phyloP scores from a whole-genome alignment of 2,797 vertebrate species.

The Caiman crocodilus region DNA sequence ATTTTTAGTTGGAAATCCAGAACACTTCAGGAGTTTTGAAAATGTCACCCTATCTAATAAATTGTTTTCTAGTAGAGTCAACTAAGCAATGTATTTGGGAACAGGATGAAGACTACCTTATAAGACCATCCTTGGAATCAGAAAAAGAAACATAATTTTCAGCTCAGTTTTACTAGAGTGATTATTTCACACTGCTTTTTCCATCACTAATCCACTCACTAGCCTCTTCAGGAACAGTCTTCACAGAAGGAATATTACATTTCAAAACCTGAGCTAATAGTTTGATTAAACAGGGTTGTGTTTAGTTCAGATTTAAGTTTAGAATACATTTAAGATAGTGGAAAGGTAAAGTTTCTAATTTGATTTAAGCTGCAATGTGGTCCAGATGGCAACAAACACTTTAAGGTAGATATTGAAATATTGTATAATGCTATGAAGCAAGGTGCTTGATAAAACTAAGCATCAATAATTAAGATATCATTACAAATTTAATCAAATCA shows the following conservation, averaged over 20 bases:
- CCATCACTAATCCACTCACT: not conserved
- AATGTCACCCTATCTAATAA: conserved; percentile 68
- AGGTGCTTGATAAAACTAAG: conserved; percentile 63
- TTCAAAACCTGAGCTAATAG: too few species aligned
- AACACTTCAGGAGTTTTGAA: conserved; percentile 57
- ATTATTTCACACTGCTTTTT: conserved; percentile 23
- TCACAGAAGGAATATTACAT: not conserved
- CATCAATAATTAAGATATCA: conserved; percentile 68
- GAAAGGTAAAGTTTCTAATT: conserved; percentile 75
- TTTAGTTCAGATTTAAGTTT: conserved; percentile 33
- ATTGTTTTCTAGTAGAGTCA: conserved; percentile 60
- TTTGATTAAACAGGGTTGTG: conserved; percentile 46
- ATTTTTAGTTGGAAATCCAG: conserved; percentile 66
- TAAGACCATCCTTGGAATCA: conserved; percentile 41
- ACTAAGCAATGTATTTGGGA: conserved; percentile 68
- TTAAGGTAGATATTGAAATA: conserved; percentile 73
- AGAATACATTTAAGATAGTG: conserved; percentile 68
- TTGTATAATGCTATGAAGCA: conserved; percentile 40
- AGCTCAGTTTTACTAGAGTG: not conserved
- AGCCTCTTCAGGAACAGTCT: conserved; percentile 48
- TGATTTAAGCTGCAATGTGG: conserved; percentile 72
- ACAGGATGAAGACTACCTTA: conserved; percentile 56
- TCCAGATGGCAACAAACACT: conserved; percentile 61
- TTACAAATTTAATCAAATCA: conserved; percentile 61
- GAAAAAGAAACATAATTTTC: not conserved